Evolutionary conservation across 2,888 invertebrate species (phyloP), one percentile per base, ranked within the genome.

Genomic region (Protonemura montana): DNA sequence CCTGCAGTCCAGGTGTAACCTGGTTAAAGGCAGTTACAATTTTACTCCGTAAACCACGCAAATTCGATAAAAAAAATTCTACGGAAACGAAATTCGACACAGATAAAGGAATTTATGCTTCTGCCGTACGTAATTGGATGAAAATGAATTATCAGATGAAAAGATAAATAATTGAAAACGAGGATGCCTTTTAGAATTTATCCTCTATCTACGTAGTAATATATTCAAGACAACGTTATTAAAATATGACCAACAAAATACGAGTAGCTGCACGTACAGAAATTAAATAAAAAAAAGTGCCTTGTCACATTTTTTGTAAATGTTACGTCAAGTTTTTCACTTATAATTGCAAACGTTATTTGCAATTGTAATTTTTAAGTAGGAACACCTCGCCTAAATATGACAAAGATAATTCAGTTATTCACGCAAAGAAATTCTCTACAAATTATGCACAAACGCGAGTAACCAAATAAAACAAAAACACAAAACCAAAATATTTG

Each of bases 121-220:
- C 59, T 59, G 59, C 59, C 59, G 30, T 81, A 81, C 30, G 30
- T 30, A 81, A 81, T 81, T 29, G 81, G 81, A 81, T 81, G 81
- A 81, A 81, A 81, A 81, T 81, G 30, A 81, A 81, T 81, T 81
- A 81, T 27, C 81, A 81, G 81, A 81, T 81, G 28, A 81, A 81
- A 81, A 81, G 81, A 81, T 81, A 81, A 81, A 81, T 81, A 81
- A 81, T 81, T 81, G 81, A 81, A 81, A 81, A 81, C 28, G 81
- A 30, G 81, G 81, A 29, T 21, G 29, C 81, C 27, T 81, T 81
- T 81, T 81, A 27, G 78, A 81, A 59, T 7, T 59, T 59, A 7
- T 59, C 21, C 7, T 59, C 59, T 21, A 3, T 59, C 13, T 21
- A 27, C 13, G n/a, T 81, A 27, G 81, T 81, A 28, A 81, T 81